These are phyloP conservation scores for Oligia strigilis DNA, from an alignment of 2,888 invertebrate genomes.

Conservation along the genomic window DNA sequence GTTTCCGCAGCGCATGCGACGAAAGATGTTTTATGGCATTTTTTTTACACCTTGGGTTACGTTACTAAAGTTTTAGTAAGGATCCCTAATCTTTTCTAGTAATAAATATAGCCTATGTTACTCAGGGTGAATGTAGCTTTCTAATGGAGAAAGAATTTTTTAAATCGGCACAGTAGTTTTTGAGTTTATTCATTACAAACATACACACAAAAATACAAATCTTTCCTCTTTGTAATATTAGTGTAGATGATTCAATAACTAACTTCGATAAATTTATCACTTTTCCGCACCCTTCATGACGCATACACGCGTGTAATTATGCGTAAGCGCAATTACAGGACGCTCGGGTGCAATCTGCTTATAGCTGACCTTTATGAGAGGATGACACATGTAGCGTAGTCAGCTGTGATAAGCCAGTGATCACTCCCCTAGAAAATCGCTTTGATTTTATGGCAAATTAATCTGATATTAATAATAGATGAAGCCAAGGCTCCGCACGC, in stretches of 20 bases:
- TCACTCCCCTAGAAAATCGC: slow-evolving; percentile 45
- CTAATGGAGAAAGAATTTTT: no score
- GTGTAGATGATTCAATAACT: slow-evolving; percentile 10
- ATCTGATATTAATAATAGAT: slow-evolving; percentile 14
- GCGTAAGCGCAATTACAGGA: slow-evolving; percentile 52
- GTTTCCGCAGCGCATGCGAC: no score
- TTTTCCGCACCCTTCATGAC: slow-evolving; percentile 18
- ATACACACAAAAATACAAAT: no score
- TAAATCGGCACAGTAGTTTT: no score
- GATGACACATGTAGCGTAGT: slow-evolving; percentile 30
- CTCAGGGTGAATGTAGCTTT: no score
- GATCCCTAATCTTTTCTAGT: no score
- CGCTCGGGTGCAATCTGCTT: slow-evolving; percentile 49
- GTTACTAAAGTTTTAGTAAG: no score
- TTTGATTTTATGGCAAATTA: slow-evolving; percentile 39
- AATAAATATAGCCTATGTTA: no score
- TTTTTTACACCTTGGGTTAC: no score
- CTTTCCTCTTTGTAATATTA: no score
- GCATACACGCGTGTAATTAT: slow-evolving; percentile 36
- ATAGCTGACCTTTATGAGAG: slow-evolving; percentile 56
- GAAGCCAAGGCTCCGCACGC: neutral
- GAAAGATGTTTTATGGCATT: no score
- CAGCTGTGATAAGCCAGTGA: slow-evolving; percentile 41
- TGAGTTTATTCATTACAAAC: no score
- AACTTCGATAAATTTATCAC: slow-evolving; percentile 34